Base-by-base conservation (phyloP, 2,797 vertebrate genomes). In the Silurus aristotelis region DNA sequence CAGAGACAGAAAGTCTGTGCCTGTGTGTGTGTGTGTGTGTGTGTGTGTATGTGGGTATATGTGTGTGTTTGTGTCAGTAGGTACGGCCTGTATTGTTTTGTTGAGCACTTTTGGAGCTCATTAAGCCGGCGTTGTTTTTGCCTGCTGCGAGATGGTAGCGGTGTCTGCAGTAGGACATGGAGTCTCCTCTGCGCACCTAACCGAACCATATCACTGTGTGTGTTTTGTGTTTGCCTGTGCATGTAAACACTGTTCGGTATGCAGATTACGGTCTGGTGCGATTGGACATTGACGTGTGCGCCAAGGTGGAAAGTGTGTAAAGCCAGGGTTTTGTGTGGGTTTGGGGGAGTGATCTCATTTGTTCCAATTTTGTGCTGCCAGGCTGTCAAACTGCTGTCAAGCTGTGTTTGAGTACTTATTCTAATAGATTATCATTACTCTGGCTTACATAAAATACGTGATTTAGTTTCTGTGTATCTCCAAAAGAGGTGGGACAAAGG, bases 31-130 rank as follows among this genome's bases (percentile, higher is more conserved):
- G 15, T 80, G 60, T 73, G 71, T 73, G 22, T 73, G 12, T 25
- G 3, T 22, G 15, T 80, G 60, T 73, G 71, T 73, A 48, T 73
- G 12, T 25, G 3, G 48, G 12, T 68, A 55, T 83, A 87, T 80
- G n/a, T 87, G 43, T 20, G 31, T 5, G 22, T 79, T 70, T 83
- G 83, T 83, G 85, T 19, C 61, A 75, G 83, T 78, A 84, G 8
- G 14, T 83, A 48, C 85, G 61, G 70, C 80, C 80, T 71, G 80
- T 83, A 77, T 87, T 84, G 89, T 88, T 87, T 90, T 90, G 89
- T 90, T 90, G 92, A 90, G 89, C 92, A 87, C 19, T 89, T 93
- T 93, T 92, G 92, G 92, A 90, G 90, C 92, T 93, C 92, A 89
- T 94, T 93, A 94, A 91, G 89, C 89, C 89, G 67, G 43, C 72